Evolutionary conservation across 2,797 vertebrate species (phyloP), one percentile per base, ranked within the genome.

Genomic region (Chiloscyllium punctatum): DNA sequence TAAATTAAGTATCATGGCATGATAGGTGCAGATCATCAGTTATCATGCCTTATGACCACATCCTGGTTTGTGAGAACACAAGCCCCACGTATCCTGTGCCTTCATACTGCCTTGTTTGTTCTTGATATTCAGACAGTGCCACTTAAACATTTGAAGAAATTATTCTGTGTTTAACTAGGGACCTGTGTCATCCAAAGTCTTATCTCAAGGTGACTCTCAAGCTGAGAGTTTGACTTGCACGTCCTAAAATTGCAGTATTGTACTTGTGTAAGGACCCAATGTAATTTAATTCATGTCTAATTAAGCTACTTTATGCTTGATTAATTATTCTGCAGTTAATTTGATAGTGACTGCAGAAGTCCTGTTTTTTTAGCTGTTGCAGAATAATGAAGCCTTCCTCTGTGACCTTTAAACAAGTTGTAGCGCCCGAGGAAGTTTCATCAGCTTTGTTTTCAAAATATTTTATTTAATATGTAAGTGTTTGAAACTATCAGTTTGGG

Each of bases 241-340:
- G 68, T 92, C 16, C 62, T 92, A 68, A 68, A 92, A 92, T 92
- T 92, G 57, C n/a, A 92, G 37, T 69, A 25, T 69, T 37, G n/a
- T 69, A 69, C 90, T 42, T 68, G 5, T 92, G 62, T 69, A 92
- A 27, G 62, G 62, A 23, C 66, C 18, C 42, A 42, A 21, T 37
- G 42, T 69, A 37, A 92, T 92, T 69, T 92, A n/a, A 42, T 69
- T 92, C 62, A 11, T 68, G 62, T 92, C 66, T 92, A 92, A 92
- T 92, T 69, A 69, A 68, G 62, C 21, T n/a, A 68, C 90, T n/a
- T 68, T 69, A 69, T 68, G 62, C 62, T 42, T 92, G 62, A 92
- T 92, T 92, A 92, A 92, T 92, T 92, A 92, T 92, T 92, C 90
- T 92, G 16, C 79, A 48, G 90, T 69, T 92, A 92, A 92, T 92